phyloP scores from a whole-genome alignment of 2,797 vertebrate species.

The Eulemur rubriventer region DNA sequence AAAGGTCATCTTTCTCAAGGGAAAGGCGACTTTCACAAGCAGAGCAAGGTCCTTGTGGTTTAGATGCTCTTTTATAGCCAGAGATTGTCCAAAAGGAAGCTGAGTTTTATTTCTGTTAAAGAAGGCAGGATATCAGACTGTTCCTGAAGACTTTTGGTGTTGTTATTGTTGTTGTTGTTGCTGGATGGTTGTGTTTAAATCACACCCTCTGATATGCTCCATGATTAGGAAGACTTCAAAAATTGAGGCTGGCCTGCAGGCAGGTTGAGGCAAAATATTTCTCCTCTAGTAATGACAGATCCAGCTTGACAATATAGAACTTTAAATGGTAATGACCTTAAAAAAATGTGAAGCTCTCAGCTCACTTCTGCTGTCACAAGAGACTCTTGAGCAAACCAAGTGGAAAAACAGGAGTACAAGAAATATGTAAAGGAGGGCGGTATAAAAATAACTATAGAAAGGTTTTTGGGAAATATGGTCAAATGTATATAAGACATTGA shows the following conservation, averaged over 20 bases:
- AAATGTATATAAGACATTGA: not conserved
- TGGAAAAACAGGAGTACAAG: not conserved
- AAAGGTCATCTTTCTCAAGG: not conserved
- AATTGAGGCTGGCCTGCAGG: not conserved
- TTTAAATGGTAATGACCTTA: not conserved
- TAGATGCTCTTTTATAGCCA: not conserved
- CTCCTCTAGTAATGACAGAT: not conserved
- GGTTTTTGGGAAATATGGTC: not conserved
- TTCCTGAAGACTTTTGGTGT: not conserved
- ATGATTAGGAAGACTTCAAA: not conserved
- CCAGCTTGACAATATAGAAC: not conserved
- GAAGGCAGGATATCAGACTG: not conserved
- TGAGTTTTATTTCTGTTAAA: not conserved
- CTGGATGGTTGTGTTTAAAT: not conserved
- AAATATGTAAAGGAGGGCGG: not conserved
- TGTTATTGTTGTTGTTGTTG: not conserved
- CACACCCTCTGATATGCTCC: not conserved
- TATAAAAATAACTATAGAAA: conserved; percentile 44
- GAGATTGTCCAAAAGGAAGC: not conserved
- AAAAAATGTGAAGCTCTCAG: not conserved
- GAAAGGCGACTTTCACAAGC: not conserved
- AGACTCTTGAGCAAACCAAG: conserved; percentile 36
- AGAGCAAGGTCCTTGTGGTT: not conserved
- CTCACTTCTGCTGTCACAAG: not conserved
- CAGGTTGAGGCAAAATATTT: not conserved